These are phyloP conservation scores for Mormyrus hasselquistii DNA, from an alignment of 2,797 vertebrate species.

Conservation along the genomic window DNA sequence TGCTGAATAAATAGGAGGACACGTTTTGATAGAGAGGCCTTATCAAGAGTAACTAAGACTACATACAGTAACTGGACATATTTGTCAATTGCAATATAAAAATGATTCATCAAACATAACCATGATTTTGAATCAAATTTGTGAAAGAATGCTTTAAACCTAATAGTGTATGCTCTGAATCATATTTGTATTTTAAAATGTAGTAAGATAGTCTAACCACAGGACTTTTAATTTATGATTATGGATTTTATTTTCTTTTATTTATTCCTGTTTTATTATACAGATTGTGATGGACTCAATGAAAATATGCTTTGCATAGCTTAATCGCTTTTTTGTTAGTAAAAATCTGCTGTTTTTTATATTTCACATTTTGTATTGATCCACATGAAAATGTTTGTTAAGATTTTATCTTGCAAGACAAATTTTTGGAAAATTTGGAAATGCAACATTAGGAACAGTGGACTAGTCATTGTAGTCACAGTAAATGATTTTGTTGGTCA, in stretches of 20 bases:
- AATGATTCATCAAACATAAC: not conserved
- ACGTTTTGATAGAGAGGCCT: not conserved
- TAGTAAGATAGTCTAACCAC: constrained; percentile 48
- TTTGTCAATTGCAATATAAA: not conserved
- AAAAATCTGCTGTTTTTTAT: not conserved
- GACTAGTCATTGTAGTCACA: not conserved
- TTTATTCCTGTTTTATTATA: constrained; percentile 52
- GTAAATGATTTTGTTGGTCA: not conserved
- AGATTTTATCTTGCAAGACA: not conserved
- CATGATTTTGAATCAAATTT: not conserved
- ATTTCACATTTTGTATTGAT: not conserved
- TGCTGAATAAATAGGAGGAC: not conserved
- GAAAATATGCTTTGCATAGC: not conserved
- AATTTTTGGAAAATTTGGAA: not conserved
- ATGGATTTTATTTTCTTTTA: not conserved
- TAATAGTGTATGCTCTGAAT: constrained; percentile 12
- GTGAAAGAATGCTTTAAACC: not conserved
- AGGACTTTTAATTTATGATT: constrained; percentile 35
- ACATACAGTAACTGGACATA: not conserved
- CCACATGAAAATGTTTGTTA: not conserved
- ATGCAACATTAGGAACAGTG: not conserved
- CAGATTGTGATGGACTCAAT: not conserved
- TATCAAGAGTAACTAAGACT: not conserved
- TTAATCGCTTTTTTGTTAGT: not conserved
- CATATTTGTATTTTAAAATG: constrained; percentile 40